A percentile compares a stretch with the other conserved stretches of the same genome.
Conservation (phyloP, 92 coral and sea anemone species). For the Parazoanthus swiftii region DNA sequence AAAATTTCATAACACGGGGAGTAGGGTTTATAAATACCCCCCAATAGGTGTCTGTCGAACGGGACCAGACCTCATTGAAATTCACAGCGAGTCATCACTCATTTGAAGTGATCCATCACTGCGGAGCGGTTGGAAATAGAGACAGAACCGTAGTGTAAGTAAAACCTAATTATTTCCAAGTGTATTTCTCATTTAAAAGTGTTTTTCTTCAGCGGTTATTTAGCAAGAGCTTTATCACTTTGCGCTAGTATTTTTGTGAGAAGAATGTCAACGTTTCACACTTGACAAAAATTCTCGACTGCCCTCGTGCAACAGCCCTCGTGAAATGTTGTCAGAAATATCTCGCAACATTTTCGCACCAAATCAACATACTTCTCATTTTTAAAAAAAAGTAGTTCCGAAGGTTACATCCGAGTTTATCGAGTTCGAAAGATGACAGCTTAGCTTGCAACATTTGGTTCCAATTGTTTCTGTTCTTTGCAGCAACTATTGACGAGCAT, state of each 20-base stretch:
- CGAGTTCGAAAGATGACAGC: not conserved
- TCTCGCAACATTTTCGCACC: slow-evolving; percentile 8
- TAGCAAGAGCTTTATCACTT: not conserved
- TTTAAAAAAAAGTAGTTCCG: not conserved
- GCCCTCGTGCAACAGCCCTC: not conserved
- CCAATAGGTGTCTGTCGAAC: slow-evolving; percentile 5
- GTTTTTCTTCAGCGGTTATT: not conserved
- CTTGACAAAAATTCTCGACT: not conserved
- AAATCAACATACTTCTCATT: not conserved
- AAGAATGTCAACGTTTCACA: not conserved
- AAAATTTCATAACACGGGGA: slow-evolving; percentile 12
- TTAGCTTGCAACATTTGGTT: slow-evolving; percentile 4
- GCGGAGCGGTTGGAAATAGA: not conserved
- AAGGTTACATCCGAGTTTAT: not conserved
- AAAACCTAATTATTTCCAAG: slow-evolving; percentile 10
- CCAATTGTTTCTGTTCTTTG: not conserved
- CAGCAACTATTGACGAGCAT: not conserved
- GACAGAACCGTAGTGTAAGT: not conserved
- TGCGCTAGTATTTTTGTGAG: not conserved
- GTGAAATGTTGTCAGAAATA: not conserved
- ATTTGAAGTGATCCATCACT: slow-evolving; percentile 40
- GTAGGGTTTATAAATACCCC: slow-evolving; percentile 1
- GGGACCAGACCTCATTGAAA: slow-evolving; percentile 16
- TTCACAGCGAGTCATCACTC: slow-evolving; percentile 31
- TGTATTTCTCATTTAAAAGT: not conserved